Evolutionary conservation across 1,140 invertebrate genomes (phyloP).

Genomic region (Parasteatoda tepidariorum): DNA sequence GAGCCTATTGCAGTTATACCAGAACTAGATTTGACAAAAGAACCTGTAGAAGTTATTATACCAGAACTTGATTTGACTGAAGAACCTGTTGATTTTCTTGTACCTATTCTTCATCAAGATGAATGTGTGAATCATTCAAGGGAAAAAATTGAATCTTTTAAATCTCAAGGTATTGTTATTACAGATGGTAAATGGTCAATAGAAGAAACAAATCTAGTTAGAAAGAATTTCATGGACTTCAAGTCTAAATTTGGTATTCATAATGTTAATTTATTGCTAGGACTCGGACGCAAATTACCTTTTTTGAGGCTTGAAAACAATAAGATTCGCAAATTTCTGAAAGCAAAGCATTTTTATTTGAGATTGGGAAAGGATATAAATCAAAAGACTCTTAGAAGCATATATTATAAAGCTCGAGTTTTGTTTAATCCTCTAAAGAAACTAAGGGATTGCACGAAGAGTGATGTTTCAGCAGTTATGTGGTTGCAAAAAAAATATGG

Average conservation of each 20-base stretch:
- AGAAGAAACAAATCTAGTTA: background rate
- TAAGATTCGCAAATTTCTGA: background rate
- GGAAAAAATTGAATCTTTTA: background rate
- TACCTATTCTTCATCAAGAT: background rate
- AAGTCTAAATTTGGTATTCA: background rate
- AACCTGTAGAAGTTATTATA: no score
- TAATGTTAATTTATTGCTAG: background rate
- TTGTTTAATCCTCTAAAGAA: background rate
- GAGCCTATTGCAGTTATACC: no score
- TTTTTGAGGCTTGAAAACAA: background rate
- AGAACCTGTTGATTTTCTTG: background rate
- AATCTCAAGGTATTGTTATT: background rate
- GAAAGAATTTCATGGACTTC: background rate
- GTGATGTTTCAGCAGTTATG: background rate
- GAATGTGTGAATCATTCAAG: background rate
- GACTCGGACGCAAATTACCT: background rate
- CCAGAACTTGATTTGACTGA: background rate
- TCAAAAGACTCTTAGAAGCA: background rate
- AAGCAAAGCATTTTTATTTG: slow-evolving; percentile 14
- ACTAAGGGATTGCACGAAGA: background rate
- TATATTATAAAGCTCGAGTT: background rate
- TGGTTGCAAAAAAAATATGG: background rate
- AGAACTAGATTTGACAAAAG: no score
- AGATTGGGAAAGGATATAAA: slow-evolving; percentile 7
- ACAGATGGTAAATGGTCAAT: background rate